A percentile compares a stretch with the other conserved stretches of the same genome.
Evolutionary conservation across 2,113 vertebrate genomes (phyloP).

Genomic region (Brachyhypopomus gauderio): DNA sequence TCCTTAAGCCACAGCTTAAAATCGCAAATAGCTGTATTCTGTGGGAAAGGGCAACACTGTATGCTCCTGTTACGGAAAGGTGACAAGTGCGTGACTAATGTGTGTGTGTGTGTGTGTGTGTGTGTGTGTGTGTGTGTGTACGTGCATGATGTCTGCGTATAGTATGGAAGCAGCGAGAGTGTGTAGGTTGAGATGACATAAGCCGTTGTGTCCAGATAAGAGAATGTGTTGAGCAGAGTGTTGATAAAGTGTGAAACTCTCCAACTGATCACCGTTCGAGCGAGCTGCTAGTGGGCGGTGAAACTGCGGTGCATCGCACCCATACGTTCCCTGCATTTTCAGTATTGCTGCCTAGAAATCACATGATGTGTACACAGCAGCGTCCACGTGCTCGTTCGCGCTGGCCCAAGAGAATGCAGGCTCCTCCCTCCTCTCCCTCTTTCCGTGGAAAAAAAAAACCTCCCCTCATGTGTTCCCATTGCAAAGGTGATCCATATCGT

Average conservation of each 20-base stretch:
- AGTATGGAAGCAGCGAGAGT: conserved; percentile 35
- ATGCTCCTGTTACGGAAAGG: neutral
- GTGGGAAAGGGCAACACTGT: neutral
- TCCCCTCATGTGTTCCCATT: conserved; percentile 57
- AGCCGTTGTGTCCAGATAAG: conserved; percentile 30
- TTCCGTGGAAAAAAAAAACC: conserved; percentile 8
- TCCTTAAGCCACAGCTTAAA: neutral
- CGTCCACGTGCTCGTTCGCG: neutral
- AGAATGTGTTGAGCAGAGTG: neutral
- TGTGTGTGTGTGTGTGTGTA: too few relatives aligned
- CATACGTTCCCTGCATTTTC: conserved; percentile 33
- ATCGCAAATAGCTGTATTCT: neutral
- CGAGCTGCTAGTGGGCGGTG: conserved; percentile 27
- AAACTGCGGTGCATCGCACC: conserved; percentile 35
- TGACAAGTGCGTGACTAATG: conserved; percentile 14
- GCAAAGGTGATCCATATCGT: conserved; percentile 51
- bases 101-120: too few relatives aligned
- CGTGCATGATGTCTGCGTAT: too few relatives aligned
- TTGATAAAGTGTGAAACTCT: conserved; percentile 32
- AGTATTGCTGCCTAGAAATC: conserved; percentile 49
- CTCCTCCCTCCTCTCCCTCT: conserved; percentile 37
- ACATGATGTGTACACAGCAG: conserved; percentile 32
- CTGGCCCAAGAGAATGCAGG: neutral
- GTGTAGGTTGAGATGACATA: conserved; percentile 5
- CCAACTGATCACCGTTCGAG: conserved; percentile 3